These are phyloP conservation scores for Anoplolepis gracilipes DNA, from an alignment of 1,140 invertebrate species.

Conservation along the genomic window DNA sequence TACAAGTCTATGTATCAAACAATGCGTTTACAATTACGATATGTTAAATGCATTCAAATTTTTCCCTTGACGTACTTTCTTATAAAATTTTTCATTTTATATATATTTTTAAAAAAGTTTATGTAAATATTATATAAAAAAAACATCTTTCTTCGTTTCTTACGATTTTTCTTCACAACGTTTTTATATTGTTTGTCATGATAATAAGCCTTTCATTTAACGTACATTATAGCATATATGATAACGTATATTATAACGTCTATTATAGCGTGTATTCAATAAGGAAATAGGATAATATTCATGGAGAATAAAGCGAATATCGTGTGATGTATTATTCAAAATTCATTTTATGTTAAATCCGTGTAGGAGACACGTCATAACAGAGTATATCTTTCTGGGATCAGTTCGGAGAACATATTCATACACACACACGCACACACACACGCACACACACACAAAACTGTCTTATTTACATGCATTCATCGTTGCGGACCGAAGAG, in stretches of 20 bases:
- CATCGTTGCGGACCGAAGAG: slow-evolving; percentile 47
- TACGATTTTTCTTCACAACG: background rate
- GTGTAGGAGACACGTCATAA: slow-evolving; percentile 72
- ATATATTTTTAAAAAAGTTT: background rate
- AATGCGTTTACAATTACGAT: background rate
- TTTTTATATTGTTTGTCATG: background rate
- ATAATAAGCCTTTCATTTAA: background rate
- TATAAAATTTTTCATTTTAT: background rate
- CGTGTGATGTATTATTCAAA: slow-evolving; percentile 69
- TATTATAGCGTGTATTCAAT: background rate
- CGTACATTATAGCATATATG: background rate
- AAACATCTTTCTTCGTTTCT: background rate
- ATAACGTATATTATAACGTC: no score
- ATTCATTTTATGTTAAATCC: slow-evolving; percentile 75
- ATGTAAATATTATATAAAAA: slow-evolving; percentile 16
- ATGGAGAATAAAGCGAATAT: background rate
- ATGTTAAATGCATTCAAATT: background rate
- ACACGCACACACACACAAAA: background rate
- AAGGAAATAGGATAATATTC: background rate
- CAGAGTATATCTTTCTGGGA: slow-evolving; percentile 68
- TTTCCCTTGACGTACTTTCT: background rate
- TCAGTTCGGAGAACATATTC: slow-evolving; percentile 35
- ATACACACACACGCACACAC: background rate
- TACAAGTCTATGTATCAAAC: no score
- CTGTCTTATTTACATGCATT: slow-evolving; percentile 38